Base-by-base conservation (phyloP, 2,888 invertebrate species). In the Magallana nippona region DNA sequence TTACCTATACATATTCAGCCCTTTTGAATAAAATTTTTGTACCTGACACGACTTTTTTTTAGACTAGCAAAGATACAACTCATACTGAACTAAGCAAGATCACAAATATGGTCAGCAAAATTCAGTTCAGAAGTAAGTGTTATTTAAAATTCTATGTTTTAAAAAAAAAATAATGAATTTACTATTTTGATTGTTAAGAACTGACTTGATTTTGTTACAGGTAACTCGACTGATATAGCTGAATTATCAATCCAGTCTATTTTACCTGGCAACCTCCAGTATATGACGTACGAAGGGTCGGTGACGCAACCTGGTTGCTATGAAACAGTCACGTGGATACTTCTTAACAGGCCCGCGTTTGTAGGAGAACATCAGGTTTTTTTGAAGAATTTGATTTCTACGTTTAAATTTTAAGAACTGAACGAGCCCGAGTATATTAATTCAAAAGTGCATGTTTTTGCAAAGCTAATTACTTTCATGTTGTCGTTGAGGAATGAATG, bases 301-400 rank as follows among this genome's bases (percentile, higher is more conserved):
- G 97, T 98, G 90, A 99, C 99, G 83, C 98, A 98, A 95, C 99
- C 99, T 11, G 95, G 98, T 81, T 99, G 99, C 95, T 98, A 98
- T 97, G 99, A 99, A 95, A 99, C 99, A n/a, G 98, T 98, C 62
- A 98, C 98, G 85, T 99, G 99, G 99, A 96, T 99, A 93, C 97
- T 99, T 92, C 96, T 98, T 95, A 99, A 99, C 95, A 98, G 98
- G 95, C 99, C 99, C 87, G 97, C 99, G 94, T 98, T 98, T 95
- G 97, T 99, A 94, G 98, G 98, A 90, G 97, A 97, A 93, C 97
- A 98, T 94, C 98, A 99, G 97, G 98, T 98, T 95, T 94, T n/a
- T 95, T 60, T 44, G 5, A 44, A 44, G 44, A 44, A 44, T 44
- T 44, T 44, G 5, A 44, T 44, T 44, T 44, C 44, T 44, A 44